Percentiles rank a stretch among this genome's conserved stretches.
These are phyloP conservation scores for Gryon sp. DNA, from an alignment of 1,140 invertebrate genomes.

Conservation along the genomic window DNA sequence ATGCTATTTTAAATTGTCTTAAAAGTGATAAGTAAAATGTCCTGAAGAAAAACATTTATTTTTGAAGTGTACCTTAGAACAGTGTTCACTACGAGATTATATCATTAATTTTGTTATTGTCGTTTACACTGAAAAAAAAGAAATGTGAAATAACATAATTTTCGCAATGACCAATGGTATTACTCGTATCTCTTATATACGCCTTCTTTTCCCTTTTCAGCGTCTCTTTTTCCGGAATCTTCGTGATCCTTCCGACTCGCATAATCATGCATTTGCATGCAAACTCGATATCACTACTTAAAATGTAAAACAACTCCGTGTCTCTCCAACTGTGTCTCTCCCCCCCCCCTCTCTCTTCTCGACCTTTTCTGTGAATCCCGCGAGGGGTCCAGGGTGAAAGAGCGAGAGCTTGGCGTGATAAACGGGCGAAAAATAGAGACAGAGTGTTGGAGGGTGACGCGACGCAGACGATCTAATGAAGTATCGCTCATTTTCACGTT, in stretches of 20 bases:
- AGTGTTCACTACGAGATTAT: no score
- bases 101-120: no score
- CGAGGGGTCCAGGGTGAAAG: conserved; percentile 8
- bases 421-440: conserved; percentile 50
- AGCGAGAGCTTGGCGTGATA: conserved; percentile 45
- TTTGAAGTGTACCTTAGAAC: no score
- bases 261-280: conserved; percentile 78
- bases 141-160: conserved; percentile 3
- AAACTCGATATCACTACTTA: conserved; percentile 79
- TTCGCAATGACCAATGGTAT: conserved; percentile 26
- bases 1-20: no score
- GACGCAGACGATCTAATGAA: conserved; percentile 60
- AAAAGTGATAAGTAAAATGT: no score
- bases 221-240: conserved; percentile 47
- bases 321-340: conserved; percentile 57
- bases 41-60: no score
- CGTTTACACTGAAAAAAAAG: conserved; percentile 20
- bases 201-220: conserved; percentile 15
- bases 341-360: no score
- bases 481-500: conserved; percentile 63
- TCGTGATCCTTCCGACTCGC: conserved; percentile 52
- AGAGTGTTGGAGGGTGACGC: conserved; percentile 33
- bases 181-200: conserved; percentile 21
- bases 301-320: conserved; percentile 77
- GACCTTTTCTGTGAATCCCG: conserved; percentile 7